Evolutionary conservation across 2,113 vertebrate species (phyloP), one percentile per base, ranked within the genome.

Genomic region (Spermophilus dauricus): DNA sequence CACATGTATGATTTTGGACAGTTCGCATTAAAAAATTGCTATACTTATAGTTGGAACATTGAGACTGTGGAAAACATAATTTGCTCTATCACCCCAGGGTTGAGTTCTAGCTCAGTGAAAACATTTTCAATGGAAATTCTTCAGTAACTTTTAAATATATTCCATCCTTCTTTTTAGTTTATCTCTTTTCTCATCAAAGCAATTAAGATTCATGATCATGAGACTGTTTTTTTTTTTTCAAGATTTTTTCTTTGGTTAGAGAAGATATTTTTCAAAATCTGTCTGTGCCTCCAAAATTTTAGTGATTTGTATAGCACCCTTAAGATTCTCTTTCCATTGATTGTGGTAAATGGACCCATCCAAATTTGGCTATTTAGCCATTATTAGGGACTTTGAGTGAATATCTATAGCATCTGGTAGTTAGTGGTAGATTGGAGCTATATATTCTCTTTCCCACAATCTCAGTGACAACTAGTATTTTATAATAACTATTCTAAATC

Each of bases 401-500:
- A 91, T 85, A 86, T 63, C 73, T 61, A 16, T 86, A 91, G 53
- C 32, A 34, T 58, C 51, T 78, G 30, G 42, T 13, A 76, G 26
- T 67, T 22, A 85, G 82, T 81, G 51, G 18, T 72, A 81, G 32
- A 18, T 32, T 5, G 34, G 18, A 67, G 18, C 28, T 91, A 11
- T 53, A 12, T 1, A 87, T 85, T 7, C 72, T 95, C 61, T 84
- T 5, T 82, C 53, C 37, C 1, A 42, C 4, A 6, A 73, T 86
- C 53, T 96, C 48, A 78, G 0, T 69, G 42, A 20, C 93, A 92
- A 20, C 53, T 95, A 39, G 30, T 63, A 70, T 80, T n/a, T 63
- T 92, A 93, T 34, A 95, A 89, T 61, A 83, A 89, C 91, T 83
- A 78, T 82, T 96, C 72, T 86, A 80, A 96, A 73, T 91, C 69